A percentile compares a stretch with the other conserved stretches of the same genome.
These are phyloP conservation scores for Creontiades dilutus DNA, from an alignment of 2,888 invertebrate species.

Conservation along the genomic window DNA sequence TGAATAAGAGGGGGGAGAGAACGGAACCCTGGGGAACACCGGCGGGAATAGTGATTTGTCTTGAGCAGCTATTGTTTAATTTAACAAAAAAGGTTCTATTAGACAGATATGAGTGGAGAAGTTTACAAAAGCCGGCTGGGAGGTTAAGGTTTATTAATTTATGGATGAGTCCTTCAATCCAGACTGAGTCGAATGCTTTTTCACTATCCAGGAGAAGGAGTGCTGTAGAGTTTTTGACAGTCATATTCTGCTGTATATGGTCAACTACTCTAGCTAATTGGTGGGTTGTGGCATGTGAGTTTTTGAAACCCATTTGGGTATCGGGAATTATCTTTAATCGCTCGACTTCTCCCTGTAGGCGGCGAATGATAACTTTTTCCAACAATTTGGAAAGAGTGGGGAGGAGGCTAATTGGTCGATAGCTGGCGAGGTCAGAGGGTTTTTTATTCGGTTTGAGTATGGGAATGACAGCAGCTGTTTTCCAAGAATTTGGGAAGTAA, in stretches of 20 bases:
- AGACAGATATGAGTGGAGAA: background rate
- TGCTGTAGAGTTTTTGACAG: background rate
- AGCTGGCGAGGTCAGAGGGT: constrained; percentile 15
- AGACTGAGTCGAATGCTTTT: background rate
- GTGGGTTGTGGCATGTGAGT: background rate
- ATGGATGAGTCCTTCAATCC: background rate
- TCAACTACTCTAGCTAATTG: background rate
- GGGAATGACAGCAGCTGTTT: background rate
- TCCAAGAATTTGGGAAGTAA: background rate
- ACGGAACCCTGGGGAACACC: background rate
- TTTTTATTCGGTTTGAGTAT: constrained; percentile 23
- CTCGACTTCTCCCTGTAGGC: background rate
- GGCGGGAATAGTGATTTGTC: background rate
- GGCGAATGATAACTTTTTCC: constrained; percentile 26
- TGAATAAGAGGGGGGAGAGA: background rate
- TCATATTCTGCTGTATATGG: background rate
- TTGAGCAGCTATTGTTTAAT: background rate
- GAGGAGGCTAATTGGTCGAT: constrained; percentile 10
- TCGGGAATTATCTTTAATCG: background rate
- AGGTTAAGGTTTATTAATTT: background rate
- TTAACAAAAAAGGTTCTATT: background rate
- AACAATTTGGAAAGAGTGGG: background rate
- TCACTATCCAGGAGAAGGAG: constrained; percentile 25
- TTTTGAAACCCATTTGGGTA: constrained; percentile 24
- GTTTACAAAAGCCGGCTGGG: background rate